These are phyloP conservation scores for Pangasius mekongensis DNA, from an alignment of 2,797 vertebrate species.

Conservation along the genomic window DNA sequence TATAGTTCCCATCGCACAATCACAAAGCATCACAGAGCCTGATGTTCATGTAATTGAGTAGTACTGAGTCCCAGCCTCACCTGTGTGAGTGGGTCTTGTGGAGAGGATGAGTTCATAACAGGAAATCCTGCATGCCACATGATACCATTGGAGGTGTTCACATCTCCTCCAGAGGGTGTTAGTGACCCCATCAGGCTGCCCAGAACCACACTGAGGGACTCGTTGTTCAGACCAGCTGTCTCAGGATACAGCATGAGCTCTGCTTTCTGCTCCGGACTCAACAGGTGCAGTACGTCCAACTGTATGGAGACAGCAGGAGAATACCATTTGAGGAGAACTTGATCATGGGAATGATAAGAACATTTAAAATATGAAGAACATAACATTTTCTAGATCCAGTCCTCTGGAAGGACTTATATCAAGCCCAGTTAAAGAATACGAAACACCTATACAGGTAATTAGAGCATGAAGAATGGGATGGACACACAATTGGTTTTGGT, in stretches of 20 bases:
- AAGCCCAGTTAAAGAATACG: background rate
- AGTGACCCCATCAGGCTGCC: conserved; percentile 62
- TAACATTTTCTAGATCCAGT: too few species aligned
- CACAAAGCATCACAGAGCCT: background rate
- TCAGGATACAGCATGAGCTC: conserved; percentile 71
- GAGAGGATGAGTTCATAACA: conserved; percentile 2
- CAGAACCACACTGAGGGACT: conserved; percentile 68
- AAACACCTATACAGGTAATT: background rate
- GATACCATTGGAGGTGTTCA: conserved; percentile 6
- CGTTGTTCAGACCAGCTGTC: conserved; percentile 65
- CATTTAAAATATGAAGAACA: background rate
- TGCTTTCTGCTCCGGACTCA: conserved; percentile 75
- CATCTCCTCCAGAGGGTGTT: background rate
- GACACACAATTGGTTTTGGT: background rate
- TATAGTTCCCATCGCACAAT: background rate
- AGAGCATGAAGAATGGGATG: background rate
- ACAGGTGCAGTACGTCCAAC: conserved; percentile 76
- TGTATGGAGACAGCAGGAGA: conserved; percentile 48
- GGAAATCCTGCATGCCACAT: conserved; percentile 17
- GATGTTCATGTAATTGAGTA: background rate
- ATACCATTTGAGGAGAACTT: background rate
- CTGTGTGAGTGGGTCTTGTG: conserved; percentile 58
- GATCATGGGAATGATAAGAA: background rate
- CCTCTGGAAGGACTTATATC: background rate
- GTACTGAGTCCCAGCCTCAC: conserved; percentile 48